Conservation (phyloP, 2,797 vertebrate species). For the Centropyge bicolor region DNA sequence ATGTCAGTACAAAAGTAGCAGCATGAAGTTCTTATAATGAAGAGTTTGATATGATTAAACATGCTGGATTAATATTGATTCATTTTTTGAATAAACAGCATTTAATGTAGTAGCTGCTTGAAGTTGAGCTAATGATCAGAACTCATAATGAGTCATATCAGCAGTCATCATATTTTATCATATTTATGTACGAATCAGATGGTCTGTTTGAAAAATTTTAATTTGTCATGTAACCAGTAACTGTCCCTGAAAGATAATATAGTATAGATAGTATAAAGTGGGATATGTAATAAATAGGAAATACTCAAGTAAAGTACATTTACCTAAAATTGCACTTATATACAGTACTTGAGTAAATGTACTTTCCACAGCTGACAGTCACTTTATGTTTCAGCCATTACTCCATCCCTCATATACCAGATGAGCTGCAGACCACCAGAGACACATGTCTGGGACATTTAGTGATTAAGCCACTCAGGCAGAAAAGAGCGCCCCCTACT, state of each 20-base stretch:
- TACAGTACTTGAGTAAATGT: background rate
- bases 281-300: background rate
- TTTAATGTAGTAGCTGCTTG: background rate
- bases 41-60: background rate
- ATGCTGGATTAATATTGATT: background rate
- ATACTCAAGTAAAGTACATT: background rate
- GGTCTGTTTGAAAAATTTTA: background rate
- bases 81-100: background rate
- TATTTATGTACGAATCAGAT: background rate
- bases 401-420: background rate
- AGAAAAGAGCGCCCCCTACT: conserved; percentile 34
- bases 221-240: background rate
- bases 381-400: background rate
- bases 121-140: background rate
- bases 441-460: background rate
- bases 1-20: background rate
- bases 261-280: background rate
- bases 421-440: background rate
- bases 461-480: conserved; percentile 11
- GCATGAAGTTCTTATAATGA: background rate
- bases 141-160: background rate
- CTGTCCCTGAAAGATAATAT: background rate
- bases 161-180: background rate
- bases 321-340: background rate
- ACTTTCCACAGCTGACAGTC: background rate